These are phyloP conservation scores for Podarcis muralis DNA, from an alignment of 2,113 vertebrate species.

Conservation along the genomic window DNA sequence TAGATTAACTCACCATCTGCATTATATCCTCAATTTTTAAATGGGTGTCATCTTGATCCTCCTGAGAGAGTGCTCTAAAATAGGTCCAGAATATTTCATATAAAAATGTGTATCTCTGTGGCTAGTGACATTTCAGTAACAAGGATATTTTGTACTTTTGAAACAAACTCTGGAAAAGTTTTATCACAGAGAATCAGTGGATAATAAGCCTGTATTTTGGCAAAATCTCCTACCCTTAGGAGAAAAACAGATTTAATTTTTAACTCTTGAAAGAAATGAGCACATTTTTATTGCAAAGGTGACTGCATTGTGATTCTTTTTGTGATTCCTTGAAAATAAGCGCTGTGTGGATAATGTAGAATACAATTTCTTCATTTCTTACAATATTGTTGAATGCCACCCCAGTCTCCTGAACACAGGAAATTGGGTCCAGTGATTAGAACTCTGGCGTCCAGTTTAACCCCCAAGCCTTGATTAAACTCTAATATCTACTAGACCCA, in stretches of 20 bases:
- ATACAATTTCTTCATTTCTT: background rate
- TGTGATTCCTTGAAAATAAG: slow-evolving; percentile 12
- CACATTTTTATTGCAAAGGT: background rate
- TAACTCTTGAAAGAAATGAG: background rate
- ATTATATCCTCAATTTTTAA: slow-evolving; percentile 93
- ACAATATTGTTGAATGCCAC: too few species aligned
- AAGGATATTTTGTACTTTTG: background rate
- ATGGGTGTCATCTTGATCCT: slow-evolving; percentile 93
- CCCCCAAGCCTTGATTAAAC: too few species aligned
- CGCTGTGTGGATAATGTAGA: background rate
- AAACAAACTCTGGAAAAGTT: background rate
- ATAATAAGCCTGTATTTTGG: background rate
- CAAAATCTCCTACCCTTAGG: background rate
- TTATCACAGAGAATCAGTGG: background rate
- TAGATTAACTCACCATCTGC: slow-evolving; percentile 85
- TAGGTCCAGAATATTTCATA: slow-evolving; percentile 16
- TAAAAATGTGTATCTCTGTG: background rate
- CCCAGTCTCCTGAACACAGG: too few species aligned
- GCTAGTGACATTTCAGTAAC: background rate
- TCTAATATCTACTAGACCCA: too few species aligned
- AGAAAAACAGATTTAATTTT: background rate
- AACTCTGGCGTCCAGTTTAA: too few species aligned
- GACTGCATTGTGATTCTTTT: background rate
- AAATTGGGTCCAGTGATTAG: too few species aligned
- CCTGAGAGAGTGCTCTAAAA: slow-evolving; percentile 92